Conservation (phyloP, 2,113 vertebrate species). For the Mola mola region DNA sequence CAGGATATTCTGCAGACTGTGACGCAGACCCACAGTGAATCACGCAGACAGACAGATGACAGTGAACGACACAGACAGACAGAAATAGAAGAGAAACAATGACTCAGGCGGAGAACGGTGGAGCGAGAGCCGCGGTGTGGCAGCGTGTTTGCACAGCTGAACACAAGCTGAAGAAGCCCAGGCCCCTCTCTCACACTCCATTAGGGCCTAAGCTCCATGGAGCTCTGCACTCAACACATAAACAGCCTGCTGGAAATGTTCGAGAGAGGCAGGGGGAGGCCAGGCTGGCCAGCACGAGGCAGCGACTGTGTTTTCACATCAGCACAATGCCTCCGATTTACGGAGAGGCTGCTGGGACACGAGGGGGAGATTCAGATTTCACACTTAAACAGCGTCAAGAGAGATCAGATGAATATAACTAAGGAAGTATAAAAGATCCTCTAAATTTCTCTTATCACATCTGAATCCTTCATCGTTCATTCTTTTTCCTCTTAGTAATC, state of each 20-base stretch:
- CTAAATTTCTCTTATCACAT: not conserved
- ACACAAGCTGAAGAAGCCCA: conserved; percentile 96
- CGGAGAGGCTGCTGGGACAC: conserved; percentile 36
- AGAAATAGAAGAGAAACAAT: conserved; percentile 32
- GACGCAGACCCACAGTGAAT: too few relatives aligned
- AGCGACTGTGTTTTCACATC: conserved; percentile 81
- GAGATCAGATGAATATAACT: too few relatives aligned
- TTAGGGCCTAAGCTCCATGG: conserved; percentile 92
- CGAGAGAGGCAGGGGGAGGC: conserved; percentile 79
- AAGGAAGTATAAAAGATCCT: too few relatives aligned
- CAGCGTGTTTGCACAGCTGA: conserved; percentile 98
- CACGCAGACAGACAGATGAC: too few relatives aligned
- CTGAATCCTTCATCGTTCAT: too few relatives aligned
- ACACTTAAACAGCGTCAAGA: not conserved
- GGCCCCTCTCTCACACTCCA: conserved; percentile 94
- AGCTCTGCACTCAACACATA: conserved; percentile 95
- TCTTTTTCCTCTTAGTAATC: too few relatives aligned
- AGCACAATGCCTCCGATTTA: conserved; percentile 64
- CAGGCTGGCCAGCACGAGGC: conserved; percentile 77
- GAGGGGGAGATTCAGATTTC: conserved; percentile 27
- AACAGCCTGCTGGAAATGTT: conserved; percentile 91
- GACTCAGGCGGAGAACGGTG: conserved; percentile 68
- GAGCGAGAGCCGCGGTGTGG: conserved; percentile 77
- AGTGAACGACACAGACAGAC: too few relatives aligned
- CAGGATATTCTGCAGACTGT: too few relatives aligned